phyloP scores from a whole-genome alignment of 1,140 invertebrate genomes.

The Orussus abietinus region DNA sequence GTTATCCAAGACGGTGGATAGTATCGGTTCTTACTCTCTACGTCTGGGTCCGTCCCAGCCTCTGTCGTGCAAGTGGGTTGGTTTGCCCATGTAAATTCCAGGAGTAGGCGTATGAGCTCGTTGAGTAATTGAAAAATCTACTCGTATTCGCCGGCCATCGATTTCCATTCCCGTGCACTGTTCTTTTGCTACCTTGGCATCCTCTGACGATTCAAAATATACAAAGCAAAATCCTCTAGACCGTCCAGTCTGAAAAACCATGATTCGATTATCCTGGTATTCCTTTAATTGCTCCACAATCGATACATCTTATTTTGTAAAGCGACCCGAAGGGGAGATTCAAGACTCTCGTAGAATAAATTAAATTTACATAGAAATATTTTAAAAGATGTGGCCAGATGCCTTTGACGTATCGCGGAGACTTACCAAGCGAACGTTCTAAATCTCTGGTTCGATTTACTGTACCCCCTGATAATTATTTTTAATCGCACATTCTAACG shows the following conservation, averaged over 20 bases:
- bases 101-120: slow-evolving; percentile 96
- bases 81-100: slow-evolving; percentile 96
- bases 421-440: slow-evolving; percentile 39
- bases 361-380: slow-evolving; percentile 19
- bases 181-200: slow-evolving; percentile 92
- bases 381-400: slow-evolving; percentile 45
- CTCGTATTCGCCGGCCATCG: slow-evolving; percentile 87
- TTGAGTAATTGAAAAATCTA: slow-evolving; percentile 97
- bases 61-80: slow-evolving; percentile 58
- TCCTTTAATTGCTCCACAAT: too few species aligned
- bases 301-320: too few species aligned
- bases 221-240: slow-evolving; percentile 97
- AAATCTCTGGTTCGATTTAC: slow-evolving; percentile 40
- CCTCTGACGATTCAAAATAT: slow-evolving; percentile 85
- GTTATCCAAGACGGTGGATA: too few species aligned
- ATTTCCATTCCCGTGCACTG: slow-evolving; percentile 91
- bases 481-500: too few species aligned
- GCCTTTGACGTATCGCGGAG: slow-evolving; percentile 43
- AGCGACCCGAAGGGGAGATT: too few species aligned
- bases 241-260: slow-evolving; percentile 72
- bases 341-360: too few species aligned
- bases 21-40: slow-evolving; percentile 57
- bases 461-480: slow-evolving; percentile 32
- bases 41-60: slow-evolving; percentile 41
- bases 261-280: too few species aligned